Evolutionary conservation across 2,797 vertebrate genomes (phyloP).

Genomic region (Danio kyathit): DNA sequence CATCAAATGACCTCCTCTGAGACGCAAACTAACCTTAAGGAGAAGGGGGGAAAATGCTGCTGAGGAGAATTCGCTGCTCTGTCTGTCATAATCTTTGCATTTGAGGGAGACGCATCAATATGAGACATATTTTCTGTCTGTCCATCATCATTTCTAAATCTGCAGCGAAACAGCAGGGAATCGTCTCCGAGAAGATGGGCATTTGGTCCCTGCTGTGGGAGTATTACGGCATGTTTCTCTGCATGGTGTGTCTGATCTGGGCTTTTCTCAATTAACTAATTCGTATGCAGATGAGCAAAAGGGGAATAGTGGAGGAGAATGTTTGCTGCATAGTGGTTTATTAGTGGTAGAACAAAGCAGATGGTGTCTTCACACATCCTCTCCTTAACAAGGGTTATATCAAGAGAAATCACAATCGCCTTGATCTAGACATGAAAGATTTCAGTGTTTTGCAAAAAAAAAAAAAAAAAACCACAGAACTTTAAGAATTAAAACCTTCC

Average conservation of each 20-base stretch:
- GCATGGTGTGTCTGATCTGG: background rate
- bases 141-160: slow-evolving; percentile 11
- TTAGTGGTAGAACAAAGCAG: slow-evolving; percentile 5
- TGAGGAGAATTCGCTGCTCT: slow-evolving; percentile 46
- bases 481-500: background rate
- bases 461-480: background rate
- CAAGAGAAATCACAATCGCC: background rate
- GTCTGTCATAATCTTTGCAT: slow-evolving; percentile 54
- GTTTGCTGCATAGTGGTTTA: background rate
- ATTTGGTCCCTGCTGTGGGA: background rate
- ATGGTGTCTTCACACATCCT: background rate
- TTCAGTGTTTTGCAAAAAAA: background rate
- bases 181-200: background rate
- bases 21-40: slow-evolving; percentile 57
- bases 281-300: slow-evolving; percentile 2
- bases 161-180: background rate
- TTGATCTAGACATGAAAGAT: background rate
- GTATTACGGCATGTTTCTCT: background rate
- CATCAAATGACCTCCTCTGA: slow-evolving; percentile 69
- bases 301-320: background rate
- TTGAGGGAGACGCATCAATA: slow-evolving; percentile 26
- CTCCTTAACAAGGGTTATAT: background rate
- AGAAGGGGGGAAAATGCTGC: slow-evolving; percentile 46
- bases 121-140: slow-evolving; percentile 15
- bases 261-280: background rate